Percentiles rank a stretch among this genome's conserved stretches.
These are phyloP conservation scores for Leptura quadrifasciata DNA, from an alignment of 2,888 invertebrate species.

Conservation along the genomic window DNA sequence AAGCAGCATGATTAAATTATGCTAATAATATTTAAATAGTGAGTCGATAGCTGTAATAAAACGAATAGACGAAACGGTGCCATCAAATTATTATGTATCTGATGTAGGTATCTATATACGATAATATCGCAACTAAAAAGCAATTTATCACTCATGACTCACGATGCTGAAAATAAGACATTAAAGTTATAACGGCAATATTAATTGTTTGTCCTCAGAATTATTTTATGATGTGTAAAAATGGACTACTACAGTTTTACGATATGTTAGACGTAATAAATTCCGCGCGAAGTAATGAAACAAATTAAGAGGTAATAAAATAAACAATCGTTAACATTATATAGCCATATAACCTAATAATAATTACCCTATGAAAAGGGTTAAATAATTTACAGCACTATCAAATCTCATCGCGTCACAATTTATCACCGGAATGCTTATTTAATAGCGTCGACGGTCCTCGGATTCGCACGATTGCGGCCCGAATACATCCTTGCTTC, in stretches of 20 bases:
- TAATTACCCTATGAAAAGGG: slow-evolving; percentile 74
- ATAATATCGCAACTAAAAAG: slow-evolving; percentile 7
- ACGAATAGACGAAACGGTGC: background rate
- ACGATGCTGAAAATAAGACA: background rate
- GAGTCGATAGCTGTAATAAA: background rate
- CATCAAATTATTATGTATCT: background rate
- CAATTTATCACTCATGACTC: background rate
- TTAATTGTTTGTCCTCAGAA: background rate
- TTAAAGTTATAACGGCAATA: background rate
- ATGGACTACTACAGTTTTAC: slow-evolving; percentile 3
- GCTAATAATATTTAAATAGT: background rate
- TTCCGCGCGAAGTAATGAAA: slow-evolving; percentile 24
- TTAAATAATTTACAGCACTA: slow-evolving; percentile 75
- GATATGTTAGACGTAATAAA: slow-evolving; percentile 20
- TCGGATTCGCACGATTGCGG: slow-evolving; percentile 69
- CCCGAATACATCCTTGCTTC: slow-evolving; percentile 70
- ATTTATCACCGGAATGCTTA: slow-evolving; percentile 75
- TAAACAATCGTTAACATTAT: slow-evolving; percentile 45
- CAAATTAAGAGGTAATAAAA: slow-evolving; percentile 53
- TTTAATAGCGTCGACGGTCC: slow-evolving; percentile 72
- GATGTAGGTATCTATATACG: background rate
- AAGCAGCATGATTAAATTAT: background rate
- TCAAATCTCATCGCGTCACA: slow-evolving; percentile 75
- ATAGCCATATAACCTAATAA: slow-evolving; percentile 68
- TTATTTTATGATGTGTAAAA: slow-evolving; percentile 21